Evolutionary conservation across 2,113 vertebrate species (phyloP).

Genomic region (Chaetura pelagica): DNA sequence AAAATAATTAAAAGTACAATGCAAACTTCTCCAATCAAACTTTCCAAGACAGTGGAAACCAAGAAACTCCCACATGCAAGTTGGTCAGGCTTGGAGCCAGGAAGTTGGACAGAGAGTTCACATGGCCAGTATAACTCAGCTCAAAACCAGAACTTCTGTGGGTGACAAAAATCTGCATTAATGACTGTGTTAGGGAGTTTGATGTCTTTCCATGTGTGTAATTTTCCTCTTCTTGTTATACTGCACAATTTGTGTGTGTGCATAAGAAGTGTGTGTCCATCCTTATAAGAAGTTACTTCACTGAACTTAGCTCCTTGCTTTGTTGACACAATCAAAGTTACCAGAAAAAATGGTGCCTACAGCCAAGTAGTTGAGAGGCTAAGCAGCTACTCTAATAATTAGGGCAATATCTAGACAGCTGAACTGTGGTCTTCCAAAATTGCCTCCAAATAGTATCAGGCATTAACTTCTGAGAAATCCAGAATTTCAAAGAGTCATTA

Average conservation of each 20-base stretch:
- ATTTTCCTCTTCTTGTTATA: neutral
- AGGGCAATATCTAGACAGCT: neutral
- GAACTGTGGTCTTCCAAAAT: neutral
- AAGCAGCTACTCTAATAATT: neutral
- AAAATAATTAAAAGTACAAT: no score
- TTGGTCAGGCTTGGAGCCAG: no score
- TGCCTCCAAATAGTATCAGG: neutral
- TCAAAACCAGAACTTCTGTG: neutral
- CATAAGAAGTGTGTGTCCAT: no score
- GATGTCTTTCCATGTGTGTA: neutral
- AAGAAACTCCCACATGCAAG: neutral
- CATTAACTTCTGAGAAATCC: neutral
- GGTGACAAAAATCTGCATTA: neutral
- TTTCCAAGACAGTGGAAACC: neutral
- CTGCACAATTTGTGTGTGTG: neutral
- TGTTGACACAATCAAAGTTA: neutral
- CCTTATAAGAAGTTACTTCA: neutral
- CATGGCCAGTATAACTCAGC: neutral
- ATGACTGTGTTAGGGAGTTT: neutral
- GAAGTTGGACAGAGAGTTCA: neutral
- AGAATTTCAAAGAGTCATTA: neutral
- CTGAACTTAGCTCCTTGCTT: neutral
- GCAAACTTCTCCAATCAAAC: neutral
- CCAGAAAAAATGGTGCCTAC: neutral
- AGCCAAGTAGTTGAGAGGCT: neutral